phyloP scores from a whole-genome alignment of 2,888 invertebrate genomes.

The Drosophila greeni region DNA sequence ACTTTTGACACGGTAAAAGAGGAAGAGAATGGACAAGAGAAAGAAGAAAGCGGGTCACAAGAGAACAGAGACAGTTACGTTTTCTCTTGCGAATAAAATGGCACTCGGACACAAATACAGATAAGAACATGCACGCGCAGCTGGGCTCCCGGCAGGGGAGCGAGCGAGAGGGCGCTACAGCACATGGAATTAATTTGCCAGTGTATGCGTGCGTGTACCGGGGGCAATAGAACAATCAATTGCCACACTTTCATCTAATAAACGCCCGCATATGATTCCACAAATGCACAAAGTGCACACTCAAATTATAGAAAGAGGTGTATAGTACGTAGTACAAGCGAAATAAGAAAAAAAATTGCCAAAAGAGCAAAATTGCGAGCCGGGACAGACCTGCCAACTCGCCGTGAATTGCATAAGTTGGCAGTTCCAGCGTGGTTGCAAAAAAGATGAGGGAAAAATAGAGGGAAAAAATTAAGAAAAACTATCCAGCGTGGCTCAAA shows the following conservation, averaged over 20 bases:
- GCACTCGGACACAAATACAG: slow-evolving; percentile 2
- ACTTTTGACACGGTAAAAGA: background rate
- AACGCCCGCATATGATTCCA: background rate
- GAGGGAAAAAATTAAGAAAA: slow-evolving; percentile 1
- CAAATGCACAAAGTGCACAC: slow-evolving; percentile 22
- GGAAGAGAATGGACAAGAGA: slow-evolving; percentile 11
- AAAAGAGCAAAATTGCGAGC: slow-evolving; percentile 5
- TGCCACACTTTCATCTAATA: slow-evolving; percentile 21
- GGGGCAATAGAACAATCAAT: slow-evolving; percentile 31
- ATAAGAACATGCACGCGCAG: slow-evolving; percentile 22
- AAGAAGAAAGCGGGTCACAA: slow-evolving; percentile 40
- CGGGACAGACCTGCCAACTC: slow-evolving; percentile 32
- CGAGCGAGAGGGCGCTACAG: slow-evolving; percentile 52
- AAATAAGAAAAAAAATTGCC: background rate
- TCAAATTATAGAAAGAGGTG: background rate
- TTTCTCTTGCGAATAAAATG: slow-evolving; percentile 12
- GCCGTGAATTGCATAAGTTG: slow-evolving; percentile 41
- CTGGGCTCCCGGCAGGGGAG: slow-evolving; percentile 29
- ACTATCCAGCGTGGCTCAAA: slow-evolving; percentile 31
- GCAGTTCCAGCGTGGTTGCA: slow-evolving; percentile 48
- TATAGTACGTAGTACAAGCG: background rate
- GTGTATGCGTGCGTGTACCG: slow-evolving; percentile 16
- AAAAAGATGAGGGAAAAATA: slow-evolving; percentile 9
- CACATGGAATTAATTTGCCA: slow-evolving; percentile 58
- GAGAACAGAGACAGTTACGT: slow-evolving; percentile 34